Evolutionary conservation across 2,888 invertebrate genomes (phyloP).

Genomic region (Xylota segnis): DNA sequence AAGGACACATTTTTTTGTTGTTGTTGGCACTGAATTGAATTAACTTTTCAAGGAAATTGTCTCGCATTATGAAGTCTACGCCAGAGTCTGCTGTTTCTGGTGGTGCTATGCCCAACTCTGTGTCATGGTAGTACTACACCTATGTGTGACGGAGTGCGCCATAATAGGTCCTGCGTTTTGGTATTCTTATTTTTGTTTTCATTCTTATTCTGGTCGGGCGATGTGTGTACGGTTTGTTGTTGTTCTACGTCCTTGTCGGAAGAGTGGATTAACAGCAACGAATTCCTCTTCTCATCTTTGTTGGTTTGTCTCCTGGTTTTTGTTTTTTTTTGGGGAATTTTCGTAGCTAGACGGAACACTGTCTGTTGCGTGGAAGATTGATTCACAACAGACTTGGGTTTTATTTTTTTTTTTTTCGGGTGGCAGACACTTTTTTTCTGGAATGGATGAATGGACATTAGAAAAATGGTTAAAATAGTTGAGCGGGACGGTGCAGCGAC

Average conservation of each 20-base stretch:
- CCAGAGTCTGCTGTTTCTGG: constrained; percentile 16
- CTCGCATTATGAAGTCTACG: constrained; percentile 66
- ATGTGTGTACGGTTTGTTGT: constrained; percentile 30
- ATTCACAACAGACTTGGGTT: constrained; percentile 37
- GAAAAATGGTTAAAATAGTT: constrained; percentile 51
- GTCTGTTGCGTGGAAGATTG: constrained; percentile 68
- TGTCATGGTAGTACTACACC: constrained; percentile 26
- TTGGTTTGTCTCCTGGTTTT: background rate
- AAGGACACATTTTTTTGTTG: constrained; percentile 70
- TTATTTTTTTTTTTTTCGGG: constrained; percentile 25
- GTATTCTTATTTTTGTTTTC: constrained; percentile 32
- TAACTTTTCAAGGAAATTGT: constrained; percentile 74
- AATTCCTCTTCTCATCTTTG: constrained; percentile 48
- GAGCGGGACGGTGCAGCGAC: constrained; percentile 41
- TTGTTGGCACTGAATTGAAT: constrained; percentile 60
- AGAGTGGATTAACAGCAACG: constrained; percentile 59
- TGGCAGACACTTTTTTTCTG: constrained; percentile 20
- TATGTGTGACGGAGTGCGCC: constrained; percentile 58
- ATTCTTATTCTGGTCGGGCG: constrained; percentile 25
- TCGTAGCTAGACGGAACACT: constrained; percentile 39
- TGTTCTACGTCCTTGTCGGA: constrained; percentile 68
- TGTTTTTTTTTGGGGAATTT: constrained; percentile 20
- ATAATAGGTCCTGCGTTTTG: constrained; percentile 52
- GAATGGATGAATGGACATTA: constrained; percentile 65
- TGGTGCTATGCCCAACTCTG: constrained; percentile 7